These are phyloP conservation scores for Lingula anatina DNA, from an alignment of 2,888 invertebrate species.

Conservation along the genomic window DNA sequence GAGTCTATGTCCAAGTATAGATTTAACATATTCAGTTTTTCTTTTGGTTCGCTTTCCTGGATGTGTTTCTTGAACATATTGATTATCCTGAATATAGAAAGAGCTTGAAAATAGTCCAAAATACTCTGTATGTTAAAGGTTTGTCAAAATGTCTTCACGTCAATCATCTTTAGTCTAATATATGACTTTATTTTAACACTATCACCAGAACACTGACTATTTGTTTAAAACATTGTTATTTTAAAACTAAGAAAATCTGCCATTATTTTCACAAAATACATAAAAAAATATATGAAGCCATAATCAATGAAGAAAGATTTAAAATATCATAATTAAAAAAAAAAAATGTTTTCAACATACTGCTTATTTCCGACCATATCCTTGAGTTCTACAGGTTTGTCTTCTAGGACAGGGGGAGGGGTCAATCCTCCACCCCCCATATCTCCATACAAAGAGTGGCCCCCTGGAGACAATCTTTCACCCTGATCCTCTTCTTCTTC, in stretches of 20 bases:
- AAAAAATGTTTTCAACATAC: conserved; percentile 20
- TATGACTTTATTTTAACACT: too few species aligned
- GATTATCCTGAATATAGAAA: conserved; percentile 30
- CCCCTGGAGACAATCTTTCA: too few species aligned
- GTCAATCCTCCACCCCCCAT: conserved; percentile 18
- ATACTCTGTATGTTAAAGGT: too few species aligned
- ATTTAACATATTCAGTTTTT: conserved; percentile 30
- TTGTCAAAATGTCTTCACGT: too few species aligned
- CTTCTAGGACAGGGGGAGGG: conserved; percentile 18
- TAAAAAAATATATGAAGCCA: too few species aligned
- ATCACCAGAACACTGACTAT: too few species aligned
- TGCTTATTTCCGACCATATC: conserved; percentile 32
- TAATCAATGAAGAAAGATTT: neutral
- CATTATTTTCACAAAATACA: too few species aligned
- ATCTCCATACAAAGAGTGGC: too few species aligned
- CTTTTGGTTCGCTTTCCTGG: conserved; percentile 33
- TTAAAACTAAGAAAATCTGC: too few species aligned
- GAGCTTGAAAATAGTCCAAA: neutral
- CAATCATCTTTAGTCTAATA: too few species aligned
- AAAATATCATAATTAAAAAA: neutral
- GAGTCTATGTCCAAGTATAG: conserved; percentile 42
- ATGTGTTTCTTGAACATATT: conserved; percentile 45
- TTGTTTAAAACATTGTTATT: too few species aligned
- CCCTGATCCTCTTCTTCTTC: conserved; percentile 20
- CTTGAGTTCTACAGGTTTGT: conserved; percentile 16